Base-by-base conservation (phyloP, 2,797 vertebrate species). In the Phrynocephalus vlangalii region DNA sequence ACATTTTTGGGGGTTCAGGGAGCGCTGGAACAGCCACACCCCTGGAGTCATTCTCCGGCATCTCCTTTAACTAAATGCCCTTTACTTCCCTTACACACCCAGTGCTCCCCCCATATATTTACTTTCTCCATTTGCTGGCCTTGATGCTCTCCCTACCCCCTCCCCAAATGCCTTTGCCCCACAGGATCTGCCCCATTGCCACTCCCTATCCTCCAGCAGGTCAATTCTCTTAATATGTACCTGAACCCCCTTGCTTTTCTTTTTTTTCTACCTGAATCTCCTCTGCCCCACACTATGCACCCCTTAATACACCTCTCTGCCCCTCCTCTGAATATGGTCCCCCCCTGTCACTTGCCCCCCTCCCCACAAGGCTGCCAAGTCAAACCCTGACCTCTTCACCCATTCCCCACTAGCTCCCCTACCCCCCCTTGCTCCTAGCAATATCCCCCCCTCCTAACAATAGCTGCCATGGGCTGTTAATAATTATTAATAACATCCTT, bases 401-500 rank as follows among this genome's bases (percentile, higher is more conserved):
- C 83, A 83, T 56, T 73, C 52, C 28, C 52, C 66, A 44, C 48
- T 63, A 30, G 60, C 79, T 11, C 18, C 77, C 24, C 7, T 67
- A 11, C 44, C 71, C 66, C 67, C 44, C 30, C 60, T 6, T 50
- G 30, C 33, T 33, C 33, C 16, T 67, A 10, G 15, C 50, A 44
- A 44, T 26, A 94, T 93, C 93, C 82, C 75, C 75, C 50, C 60
- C 15, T 68, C 87, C 93, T 93, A 92, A 91, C 82, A 87, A 87
- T 86, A 87, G 90, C 94, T 94, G 95, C 95, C 94, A 94, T 89
- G 94, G 91, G 50, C 73, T 76, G 79, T 84, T 33, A 56, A 86
- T 86, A 83, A 73, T 79, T 83, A 86, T 83, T 89, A 79, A 86
- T 94, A 94, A 94, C 92, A 90, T 95, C 91, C 95, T 89, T 95